Evolutionary conservation across 1,140 invertebrate genomes (phyloP).

Genomic region (Stratiolaelaps scimitus): DNA sequence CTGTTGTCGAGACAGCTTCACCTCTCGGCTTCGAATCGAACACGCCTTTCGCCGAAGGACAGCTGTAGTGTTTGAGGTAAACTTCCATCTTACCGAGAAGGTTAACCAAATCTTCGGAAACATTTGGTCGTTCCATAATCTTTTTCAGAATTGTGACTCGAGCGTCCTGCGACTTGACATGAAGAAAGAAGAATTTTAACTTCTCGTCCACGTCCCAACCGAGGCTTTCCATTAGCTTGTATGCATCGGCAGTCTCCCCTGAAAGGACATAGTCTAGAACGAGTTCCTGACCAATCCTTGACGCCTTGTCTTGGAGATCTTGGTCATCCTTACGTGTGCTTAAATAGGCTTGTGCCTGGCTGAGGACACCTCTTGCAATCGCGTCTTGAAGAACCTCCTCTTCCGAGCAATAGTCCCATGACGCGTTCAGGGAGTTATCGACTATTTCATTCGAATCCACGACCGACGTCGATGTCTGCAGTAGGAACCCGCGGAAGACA

Average conservation of each 20-base stretch:
- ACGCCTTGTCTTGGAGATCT: slow-evolving; percentile 15
- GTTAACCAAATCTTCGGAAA: slow-evolving; percentile 8
- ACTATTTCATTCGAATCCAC: background rate
- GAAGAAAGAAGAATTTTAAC: slow-evolving; percentile 10
- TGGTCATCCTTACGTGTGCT: slow-evolving; percentile 4
- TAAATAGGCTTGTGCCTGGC: background rate
- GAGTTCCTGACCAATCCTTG: background rate
- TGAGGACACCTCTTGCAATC: background rate
- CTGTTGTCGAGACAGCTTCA: slow-evolving; percentile 8
- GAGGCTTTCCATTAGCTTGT: slow-evolving; percentile 15
- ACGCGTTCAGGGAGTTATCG: slow-evolving; percentile 1
- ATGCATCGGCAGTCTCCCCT: slow-evolving; percentile 5
- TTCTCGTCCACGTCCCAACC: slow-evolving; percentile 14
- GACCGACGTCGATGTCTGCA: background rate
- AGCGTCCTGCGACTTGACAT: slow-evolving; percentile 18
- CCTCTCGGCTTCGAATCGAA: background rate
- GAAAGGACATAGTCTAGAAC: slow-evolving; percentile 7
- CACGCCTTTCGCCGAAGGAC: slow-evolving; percentile 2
- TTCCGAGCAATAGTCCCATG: slow-evolving; percentile 12
- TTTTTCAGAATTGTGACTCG: background rate
- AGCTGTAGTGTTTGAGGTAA: slow-evolving; percentile 9
- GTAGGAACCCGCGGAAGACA: slow-evolving; percentile 5
- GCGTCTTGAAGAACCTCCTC: slow-evolving; percentile 21
- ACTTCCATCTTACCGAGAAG: slow-evolving; percentile 24
- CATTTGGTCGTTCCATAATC: slow-evolving; percentile 15